Conservation (phyloP, 2,888 invertebrate species). For the Tridacna gigas region DNA sequence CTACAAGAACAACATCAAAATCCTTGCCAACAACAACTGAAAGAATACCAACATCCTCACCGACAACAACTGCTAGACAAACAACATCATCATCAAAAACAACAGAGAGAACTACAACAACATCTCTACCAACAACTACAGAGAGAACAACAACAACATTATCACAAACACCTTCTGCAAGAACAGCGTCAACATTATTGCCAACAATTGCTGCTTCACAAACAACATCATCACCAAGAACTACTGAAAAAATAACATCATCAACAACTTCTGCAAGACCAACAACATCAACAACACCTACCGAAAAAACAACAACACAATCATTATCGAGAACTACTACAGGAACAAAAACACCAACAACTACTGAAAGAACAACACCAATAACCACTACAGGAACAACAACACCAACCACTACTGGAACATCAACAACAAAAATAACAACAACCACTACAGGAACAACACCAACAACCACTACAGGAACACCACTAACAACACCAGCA, state of each 20-base stretch:
- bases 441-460: constrained; percentile 12
- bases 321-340: neutral
- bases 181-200: neutral
- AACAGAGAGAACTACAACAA: constrained; percentile 21
- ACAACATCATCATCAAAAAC: constrained; percentile 18
- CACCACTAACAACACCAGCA: neutral
- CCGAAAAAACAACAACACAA: constrained; percentile 2
- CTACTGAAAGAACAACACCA: neutral
- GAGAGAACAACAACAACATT: neutral
- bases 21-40: constrained; percentile 7
- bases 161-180: neutral
- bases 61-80: neutral
- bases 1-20: constrained; percentile 1
- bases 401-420: neutral
- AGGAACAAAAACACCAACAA: constrained; percentile 5
- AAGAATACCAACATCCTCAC: neutral
- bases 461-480: neutral
- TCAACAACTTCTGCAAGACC: constrained; percentile 3
- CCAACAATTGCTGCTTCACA: neutral
- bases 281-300: neutral
- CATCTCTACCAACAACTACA: constrained; percentile 19
- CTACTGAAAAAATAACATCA: neutral
- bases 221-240: neutral
- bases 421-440: constrained; percentile 1
- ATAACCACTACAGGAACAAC: neutral